Percentiles rank a stretch among this genome's conserved stretches.
Evolutionary conservation across 2,888 invertebrate species (phyloP).

Genomic region (Meta bourneti): DNA sequence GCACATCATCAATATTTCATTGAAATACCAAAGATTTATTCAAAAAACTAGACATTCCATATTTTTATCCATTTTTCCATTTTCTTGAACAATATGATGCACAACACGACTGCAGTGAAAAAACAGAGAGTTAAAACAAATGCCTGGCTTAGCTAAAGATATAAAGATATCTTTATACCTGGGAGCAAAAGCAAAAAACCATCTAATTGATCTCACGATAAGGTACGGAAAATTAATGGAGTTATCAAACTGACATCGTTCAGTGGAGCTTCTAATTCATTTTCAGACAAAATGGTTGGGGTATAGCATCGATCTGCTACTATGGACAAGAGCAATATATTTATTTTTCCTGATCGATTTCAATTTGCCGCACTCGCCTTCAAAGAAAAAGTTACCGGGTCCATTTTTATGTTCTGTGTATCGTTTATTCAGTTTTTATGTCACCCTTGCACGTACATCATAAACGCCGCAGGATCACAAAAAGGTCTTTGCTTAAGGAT

Average conservation of each 20-base stretch:
- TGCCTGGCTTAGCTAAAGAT: constrained; percentile 21
- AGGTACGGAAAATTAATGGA: constrained; percentile 56
- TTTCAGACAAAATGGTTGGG: constrained; percentile 42
- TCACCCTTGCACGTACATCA: constrained; percentile 5
- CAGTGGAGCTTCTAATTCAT: constrained; percentile 59
- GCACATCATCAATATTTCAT: no score
- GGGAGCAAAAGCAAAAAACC: constrained; percentile 37
- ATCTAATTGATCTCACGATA: constrained; percentile 51
- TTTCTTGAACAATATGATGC: no score
- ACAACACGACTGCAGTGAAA: background rate
- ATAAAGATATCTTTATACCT: constrained; percentile 40
- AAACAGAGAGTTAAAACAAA: background rate
- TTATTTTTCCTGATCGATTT: constrained; percentile 52
- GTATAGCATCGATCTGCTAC: constrained; percentile 39
- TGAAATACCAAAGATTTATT: no score
- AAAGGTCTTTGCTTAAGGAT: background rate
- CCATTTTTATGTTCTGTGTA: constrained; percentile 44
- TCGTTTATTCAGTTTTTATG: constrained; percentile 37
- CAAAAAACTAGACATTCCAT: no score
- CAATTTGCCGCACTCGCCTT: constrained; percentile 36
- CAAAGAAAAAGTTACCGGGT: constrained; percentile 7
- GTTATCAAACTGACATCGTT: constrained; percentile 58
- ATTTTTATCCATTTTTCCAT: no score
- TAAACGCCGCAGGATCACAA: background rate
- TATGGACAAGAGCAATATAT: constrained; percentile 53